Evolutionary conservation across 2,113 vertebrate species (phyloP).

Genomic region (Toxotes jaculatrix): DNA sequence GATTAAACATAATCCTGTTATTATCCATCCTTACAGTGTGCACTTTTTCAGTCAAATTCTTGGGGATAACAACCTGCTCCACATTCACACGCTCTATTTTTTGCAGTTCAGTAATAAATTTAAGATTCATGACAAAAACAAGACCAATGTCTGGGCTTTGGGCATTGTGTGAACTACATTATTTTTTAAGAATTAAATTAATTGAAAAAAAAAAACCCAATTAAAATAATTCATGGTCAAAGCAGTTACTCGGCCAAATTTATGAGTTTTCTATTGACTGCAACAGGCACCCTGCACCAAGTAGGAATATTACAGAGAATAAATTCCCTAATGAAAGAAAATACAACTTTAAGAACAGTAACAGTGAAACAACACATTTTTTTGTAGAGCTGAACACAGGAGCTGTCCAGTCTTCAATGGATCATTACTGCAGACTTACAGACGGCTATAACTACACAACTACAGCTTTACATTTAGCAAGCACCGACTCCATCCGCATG

Average conservation of each 20-base stretch:
- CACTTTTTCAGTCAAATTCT: constrained; percentile 47
- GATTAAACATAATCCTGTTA: constrained; percentile 66
- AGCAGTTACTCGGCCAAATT: too few relatives aligned
- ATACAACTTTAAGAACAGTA: background rate
- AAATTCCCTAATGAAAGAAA: background rate
- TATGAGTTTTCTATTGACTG: too few relatives aligned
- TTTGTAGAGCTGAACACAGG: background rate
- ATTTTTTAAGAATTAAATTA: too few relatives aligned
- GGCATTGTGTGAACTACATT: too few relatives aligned
- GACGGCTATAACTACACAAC: background rate
- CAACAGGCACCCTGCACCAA: too few relatives aligned
- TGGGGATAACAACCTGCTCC: constrained; percentile 28
- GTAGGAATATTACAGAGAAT: background rate
- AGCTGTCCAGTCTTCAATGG: background rate
- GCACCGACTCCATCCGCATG: background rate
- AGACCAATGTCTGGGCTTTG: background rate
- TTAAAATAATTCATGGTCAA: too few relatives aligned
- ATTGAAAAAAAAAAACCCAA: too few relatives aligned
- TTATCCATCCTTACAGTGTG: constrained; percentile 28
- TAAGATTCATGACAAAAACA: background rate
- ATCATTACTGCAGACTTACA: too few relatives aligned
- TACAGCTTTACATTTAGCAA: background rate
- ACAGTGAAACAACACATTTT: background rate
- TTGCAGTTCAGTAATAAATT: background rate
- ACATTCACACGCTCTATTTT: background rate